Conservation (phyloP, 2,888 invertebrate genomes). For the Prionchulus punctatus region DNA sequence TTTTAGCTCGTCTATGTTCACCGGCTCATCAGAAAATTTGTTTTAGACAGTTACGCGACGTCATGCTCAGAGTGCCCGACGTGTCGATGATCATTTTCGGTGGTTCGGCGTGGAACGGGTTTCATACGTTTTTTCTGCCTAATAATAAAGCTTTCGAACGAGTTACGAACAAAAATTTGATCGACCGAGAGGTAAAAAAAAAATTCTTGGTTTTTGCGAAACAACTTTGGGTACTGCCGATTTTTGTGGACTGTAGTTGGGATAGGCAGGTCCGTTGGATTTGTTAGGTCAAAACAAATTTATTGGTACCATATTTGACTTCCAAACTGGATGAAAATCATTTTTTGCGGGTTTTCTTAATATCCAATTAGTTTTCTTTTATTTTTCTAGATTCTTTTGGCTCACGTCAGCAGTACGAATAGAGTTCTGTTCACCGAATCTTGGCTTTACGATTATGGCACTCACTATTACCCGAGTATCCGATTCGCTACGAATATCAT, state of each 20-base stretch:
- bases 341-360: too few species aligned
- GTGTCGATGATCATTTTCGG: slow-evolving; percentile 29
- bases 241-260: too few species aligned
- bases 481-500: slow-evolving; percentile 29
- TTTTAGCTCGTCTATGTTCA: too few species aligned
- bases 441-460: slow-evolving; percentile 31
- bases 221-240: too few species aligned
- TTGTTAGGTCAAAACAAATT: too few species aligned
- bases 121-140: slow-evolving; percentile 32
- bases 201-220: neutral
- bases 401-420: slow-evolving; percentile 29
- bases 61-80: slow-evolving; percentile 27
- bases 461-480: slow-evolving; percentile 11
- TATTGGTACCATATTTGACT: too few species aligned
- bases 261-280: too few species aligned
- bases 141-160: slow-evolving; percentile 29
- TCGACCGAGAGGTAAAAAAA: slow-evolving; percentile 7
- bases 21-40: neutral
- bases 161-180: slow-evolving; percentile 6
- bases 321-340: too few species aligned
- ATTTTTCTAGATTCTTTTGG: slow-evolving; percentile 18
- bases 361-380: too few species aligned
- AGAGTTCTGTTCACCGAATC: slow-evolving; percentile 30
- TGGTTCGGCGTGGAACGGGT: slow-evolving; percentile 26
- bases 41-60: slow-evolving; percentile 27